Percentiles rank a stretch among this genome's conserved stretches.
phyloP scores from a whole-genome alignment of 2,113 vertebrate genomes.

The Dicerorhinus sumatrensis region DNA sequence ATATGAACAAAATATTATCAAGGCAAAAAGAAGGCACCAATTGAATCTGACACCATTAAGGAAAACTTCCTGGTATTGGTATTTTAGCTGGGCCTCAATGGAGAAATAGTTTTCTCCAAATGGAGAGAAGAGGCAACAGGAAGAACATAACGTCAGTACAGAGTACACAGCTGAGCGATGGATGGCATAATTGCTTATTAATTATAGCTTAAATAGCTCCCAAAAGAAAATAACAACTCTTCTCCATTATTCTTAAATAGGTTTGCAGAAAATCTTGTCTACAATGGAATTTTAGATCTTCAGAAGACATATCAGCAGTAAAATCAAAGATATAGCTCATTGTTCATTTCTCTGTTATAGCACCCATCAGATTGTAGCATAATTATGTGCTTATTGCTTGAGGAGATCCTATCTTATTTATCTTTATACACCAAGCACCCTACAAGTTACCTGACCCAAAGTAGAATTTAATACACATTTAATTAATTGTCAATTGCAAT shows the following conservation, averaged over 20 bases:
- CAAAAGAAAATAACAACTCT: neutral
- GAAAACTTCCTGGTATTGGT: neutral
- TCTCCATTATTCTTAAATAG: neutral
- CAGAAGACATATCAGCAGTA: neutral
- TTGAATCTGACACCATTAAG: neutral
- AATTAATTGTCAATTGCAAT: neutral
- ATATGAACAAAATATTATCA: neutral
- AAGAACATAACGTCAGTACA: neutral
- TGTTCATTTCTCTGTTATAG: neutral
- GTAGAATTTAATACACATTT: neutral
- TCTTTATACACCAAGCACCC: neutral
- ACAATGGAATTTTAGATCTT: neutral
- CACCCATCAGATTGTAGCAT: neutral
- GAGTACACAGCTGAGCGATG: neutral
- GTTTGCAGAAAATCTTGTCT: neutral
- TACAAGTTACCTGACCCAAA: neutral
- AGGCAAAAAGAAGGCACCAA: neutral
- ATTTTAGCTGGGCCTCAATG: neutral
- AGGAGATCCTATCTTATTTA: neutral
- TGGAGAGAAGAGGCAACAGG: neutral
- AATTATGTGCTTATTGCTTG: neutral
- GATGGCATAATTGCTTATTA: neutral
- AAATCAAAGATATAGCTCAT: neutral
- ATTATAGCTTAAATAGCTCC: neutral
- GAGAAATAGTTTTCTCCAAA: conserved; percentile 3